phyloP scores from a whole-genome alignment of 2,797 vertebrate species.

The Gallinago nigripennis region DNA sequence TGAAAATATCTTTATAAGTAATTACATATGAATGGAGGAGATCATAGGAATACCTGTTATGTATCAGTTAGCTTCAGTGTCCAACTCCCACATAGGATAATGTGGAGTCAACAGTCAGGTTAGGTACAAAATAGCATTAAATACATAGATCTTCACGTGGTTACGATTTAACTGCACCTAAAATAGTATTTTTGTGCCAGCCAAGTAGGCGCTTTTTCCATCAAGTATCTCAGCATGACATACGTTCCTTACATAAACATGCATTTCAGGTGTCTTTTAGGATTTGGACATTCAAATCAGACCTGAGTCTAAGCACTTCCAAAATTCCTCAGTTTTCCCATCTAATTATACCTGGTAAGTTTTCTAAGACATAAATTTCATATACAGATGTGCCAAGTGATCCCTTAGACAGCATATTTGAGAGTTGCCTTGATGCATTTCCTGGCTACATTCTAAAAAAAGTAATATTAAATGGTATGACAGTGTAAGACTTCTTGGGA shows the following conservation, averaged over 20 bases:
- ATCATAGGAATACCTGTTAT: neutral
- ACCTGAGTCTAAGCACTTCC: neutral
- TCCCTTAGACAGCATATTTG: neutral
- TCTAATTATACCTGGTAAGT: neutral
- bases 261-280: neutral
- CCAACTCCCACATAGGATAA: neutral
- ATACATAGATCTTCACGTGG: neutral
- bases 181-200: neutral
- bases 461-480: neutral
- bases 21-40: neutral
- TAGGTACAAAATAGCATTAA: neutral
- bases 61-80: neutral
- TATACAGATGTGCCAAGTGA: neutral
- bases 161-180: neutral
- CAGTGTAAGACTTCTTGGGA: neutral
- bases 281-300: neutral
- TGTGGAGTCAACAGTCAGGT: neutral
- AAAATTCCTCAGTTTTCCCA: neutral
- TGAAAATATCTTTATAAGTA: neutral
- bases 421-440: neutral
- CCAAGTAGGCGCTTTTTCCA: neutral
- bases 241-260: neutral
- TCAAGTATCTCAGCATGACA: neutral
- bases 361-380: neutral
- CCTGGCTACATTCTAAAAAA: neutral